phyloP scores from a whole-genome alignment of 2,113 vertebrate genomes.

The Chaenocephalus aceratus region DNA sequence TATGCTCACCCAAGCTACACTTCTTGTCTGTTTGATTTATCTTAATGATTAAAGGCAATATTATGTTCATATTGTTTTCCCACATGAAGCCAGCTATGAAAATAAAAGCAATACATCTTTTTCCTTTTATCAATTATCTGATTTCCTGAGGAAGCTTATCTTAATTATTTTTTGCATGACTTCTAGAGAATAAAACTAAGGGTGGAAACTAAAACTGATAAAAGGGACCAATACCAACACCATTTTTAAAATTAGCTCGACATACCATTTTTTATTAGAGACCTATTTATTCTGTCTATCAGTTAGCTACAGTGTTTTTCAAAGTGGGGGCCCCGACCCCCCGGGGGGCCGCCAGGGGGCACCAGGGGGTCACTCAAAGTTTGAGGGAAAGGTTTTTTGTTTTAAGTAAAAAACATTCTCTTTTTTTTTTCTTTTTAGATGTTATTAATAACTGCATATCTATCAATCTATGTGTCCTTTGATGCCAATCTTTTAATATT shows the following conservation, averaged over 20 bases:
- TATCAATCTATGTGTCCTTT: too few species aligned
- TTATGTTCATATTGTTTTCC: constrained; percentile 19
- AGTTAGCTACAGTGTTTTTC: background rate
- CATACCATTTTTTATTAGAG: background rate
- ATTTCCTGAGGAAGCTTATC: constrained; percentile 22
- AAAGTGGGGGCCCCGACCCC: too few species aligned
- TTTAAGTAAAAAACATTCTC: too few species aligned
- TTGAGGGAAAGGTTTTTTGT: too few species aligned
- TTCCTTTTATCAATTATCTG: constrained; percentile 20
- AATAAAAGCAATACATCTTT: constrained; percentile 25
- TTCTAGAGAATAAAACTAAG: background rate
- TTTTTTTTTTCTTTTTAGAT: too few species aligned
- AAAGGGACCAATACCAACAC: constrained; percentile 12
- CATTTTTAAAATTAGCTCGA: background rate
- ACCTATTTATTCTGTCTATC: background rate
- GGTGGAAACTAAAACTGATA: background rate
- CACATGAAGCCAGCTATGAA: constrained; percentile 1
- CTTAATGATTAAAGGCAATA: constrained; percentile 15
- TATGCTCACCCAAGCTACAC: background rate
- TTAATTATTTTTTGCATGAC: constrained; percentile 22
- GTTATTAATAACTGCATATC: too few species aligned
- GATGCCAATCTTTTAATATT: too few species aligned
- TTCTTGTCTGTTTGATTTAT: constrained; percentile 1
- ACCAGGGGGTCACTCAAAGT: too few species aligned
- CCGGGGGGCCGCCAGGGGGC: too few species aligned